These are phyloP conservation scores for Paedocypris micromegethes DNA, from an alignment of 2,797 vertebrate genomes.

Conservation along the genomic window DNA sequence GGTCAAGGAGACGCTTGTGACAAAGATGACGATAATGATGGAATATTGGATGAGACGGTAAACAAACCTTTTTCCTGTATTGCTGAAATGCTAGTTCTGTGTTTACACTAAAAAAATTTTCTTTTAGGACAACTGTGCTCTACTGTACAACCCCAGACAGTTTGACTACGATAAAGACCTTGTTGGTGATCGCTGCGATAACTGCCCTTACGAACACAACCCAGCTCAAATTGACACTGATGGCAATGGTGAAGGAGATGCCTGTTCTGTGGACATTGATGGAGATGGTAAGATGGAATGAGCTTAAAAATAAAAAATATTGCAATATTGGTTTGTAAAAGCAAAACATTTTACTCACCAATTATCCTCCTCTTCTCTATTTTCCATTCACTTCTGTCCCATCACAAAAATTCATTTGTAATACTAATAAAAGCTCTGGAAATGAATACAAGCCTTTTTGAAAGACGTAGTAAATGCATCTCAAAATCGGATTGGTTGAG, in stretches of 20 bases:
- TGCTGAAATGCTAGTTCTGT: background rate
- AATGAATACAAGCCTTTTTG: no score
- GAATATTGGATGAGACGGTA: constrained; percentile 89
- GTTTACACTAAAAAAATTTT: constrained; percentile 1
- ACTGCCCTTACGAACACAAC: constrained; percentile 95
- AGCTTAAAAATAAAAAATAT: no score
- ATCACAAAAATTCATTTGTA: no score
- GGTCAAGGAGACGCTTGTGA: constrained; percentile 95
- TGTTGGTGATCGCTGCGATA: constrained; percentile 95
- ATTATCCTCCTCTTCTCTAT: no score
- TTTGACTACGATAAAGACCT: constrained; percentile 96
- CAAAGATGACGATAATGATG: constrained; percentile 93
- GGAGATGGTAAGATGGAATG: constrained; percentile 82
- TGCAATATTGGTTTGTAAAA: no score
- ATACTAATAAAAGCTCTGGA: no score
- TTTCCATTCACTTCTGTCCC: no score
- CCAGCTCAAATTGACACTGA: constrained; percentile 94
- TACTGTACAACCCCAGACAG: constrained; percentile 95
- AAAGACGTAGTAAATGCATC: no score
- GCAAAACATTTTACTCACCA: no score
- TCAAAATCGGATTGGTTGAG: no score
- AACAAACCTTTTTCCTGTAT: constrained; percentile 34
- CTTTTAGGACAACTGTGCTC: constrained; percentile 88
- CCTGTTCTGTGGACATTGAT: constrained; percentile 94
- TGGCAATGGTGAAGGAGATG: constrained; percentile 89